Percentiles rank a stretch among this genome's conserved stretches.
These are phyloP conservation scores for Spheniscus mendiculus DNA, from an alignment of 2,113 vertebrate genomes.

Conservation along the genomic window DNA sequence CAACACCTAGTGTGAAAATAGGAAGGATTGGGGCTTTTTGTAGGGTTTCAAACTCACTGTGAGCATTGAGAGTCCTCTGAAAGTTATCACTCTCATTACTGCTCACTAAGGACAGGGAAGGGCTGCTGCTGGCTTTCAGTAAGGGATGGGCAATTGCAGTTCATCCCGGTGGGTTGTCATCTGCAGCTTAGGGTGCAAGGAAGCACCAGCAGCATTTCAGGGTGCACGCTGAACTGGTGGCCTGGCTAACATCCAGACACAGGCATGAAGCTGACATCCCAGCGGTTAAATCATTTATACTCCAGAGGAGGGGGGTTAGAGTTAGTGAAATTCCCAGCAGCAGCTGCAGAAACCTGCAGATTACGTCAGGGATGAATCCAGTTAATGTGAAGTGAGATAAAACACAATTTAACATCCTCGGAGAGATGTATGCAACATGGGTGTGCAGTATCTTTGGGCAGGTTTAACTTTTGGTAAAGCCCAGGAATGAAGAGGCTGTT, in stretches of 20 bases:
- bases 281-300: accelerated
- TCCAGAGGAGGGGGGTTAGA: background rate
- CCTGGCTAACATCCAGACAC: accelerated
- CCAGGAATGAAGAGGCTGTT: background rate
- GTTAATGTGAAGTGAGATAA: background rate
- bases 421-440: background rate
- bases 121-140: background rate
- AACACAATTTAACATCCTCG: accelerated
- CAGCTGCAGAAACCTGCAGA: background rate
- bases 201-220: background rate
- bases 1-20: background rate
- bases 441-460: accelerated
- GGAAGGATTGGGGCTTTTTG: accelerated
- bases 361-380: background rate
- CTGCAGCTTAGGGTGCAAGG: background rate
- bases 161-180: background rate
- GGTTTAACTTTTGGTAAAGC: background rate
- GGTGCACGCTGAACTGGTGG: background rate
- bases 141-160: background rate
- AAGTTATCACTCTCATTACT: accelerated
- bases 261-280: background rate
- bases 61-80: background rate
- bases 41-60: background rate
- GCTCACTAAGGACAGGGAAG: background rate
- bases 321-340: background rate